A percentile compares a stretch with the other conserved stretches of the same genome.
phyloP scores from a whole-genome alignment of 2,888 invertebrate genomes.

The Dolichomitus sp. region DNA sequence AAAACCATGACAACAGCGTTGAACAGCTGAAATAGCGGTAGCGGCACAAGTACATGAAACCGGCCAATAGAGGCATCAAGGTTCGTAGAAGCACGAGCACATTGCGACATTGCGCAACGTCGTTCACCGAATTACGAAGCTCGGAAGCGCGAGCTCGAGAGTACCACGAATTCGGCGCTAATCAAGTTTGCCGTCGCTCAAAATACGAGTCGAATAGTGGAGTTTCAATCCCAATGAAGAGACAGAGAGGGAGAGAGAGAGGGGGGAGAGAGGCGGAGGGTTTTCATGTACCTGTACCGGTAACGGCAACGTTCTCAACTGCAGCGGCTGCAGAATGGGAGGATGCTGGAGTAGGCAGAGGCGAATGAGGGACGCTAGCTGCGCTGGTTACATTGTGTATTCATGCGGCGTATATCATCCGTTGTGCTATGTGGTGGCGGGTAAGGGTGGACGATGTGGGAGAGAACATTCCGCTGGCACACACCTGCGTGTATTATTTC shows the following conservation, averaged over 20 bases:
- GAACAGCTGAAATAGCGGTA: constrained; percentile 1
- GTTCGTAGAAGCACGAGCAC: neutral
- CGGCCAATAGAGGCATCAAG: neutral
- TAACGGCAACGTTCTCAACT: constrained; percentile 47
- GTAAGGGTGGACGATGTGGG: constrained; percentile 24
- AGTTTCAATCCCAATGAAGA: constrained; percentile 48
- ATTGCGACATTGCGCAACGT: constrained; percentile 7
- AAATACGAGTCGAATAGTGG: constrained; percentile 52
- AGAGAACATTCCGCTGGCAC: constrained; percentile 47
- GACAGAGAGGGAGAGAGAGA: neutral
- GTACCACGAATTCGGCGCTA: constrained; percentile 53
- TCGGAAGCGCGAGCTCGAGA: constrained; percentile 28
- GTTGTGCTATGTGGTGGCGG: constrained; percentile 19
- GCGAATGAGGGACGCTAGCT: constrained; percentile 56
- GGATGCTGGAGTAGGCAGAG: constrained; percentile 44
- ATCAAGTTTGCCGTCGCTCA: constrained; percentile 64
- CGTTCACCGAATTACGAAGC: constrained; percentile 49
- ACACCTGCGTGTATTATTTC: constrained; percentile 55
- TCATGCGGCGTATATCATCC: constrained; percentile 68
- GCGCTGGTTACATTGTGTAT: constrained; percentile 67
- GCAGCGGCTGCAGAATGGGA: constrained; percentile 42
- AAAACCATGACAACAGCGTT: neutral
- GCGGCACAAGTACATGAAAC: neutral
- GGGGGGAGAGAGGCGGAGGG: neutral
- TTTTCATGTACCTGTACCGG: neutral